Evolutionary conservation across 2,888 invertebrate genomes (phyloP), one percentile per base, ranked within the genome.

Genomic region (Hyposoter dolosus): DNA sequence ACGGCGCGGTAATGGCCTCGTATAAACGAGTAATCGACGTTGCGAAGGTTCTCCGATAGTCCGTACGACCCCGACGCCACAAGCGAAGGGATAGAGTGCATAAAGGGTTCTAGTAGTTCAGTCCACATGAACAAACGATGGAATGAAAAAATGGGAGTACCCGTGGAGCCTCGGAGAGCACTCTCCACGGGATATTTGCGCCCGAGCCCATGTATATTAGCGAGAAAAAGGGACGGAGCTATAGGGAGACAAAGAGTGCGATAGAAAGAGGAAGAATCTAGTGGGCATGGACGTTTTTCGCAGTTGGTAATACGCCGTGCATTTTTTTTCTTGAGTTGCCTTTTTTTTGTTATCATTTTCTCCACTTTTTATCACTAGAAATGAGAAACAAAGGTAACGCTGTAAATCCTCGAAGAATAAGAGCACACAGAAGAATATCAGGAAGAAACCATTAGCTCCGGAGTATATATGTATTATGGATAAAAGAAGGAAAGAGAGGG

Each of bases 11-110:
- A 88, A 87, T 84, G 83, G 84, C 88, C 87, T 86, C 88, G 86
- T 87, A 88, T 88, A 88, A 88, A 88, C 84, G 86, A 87, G 86
- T 88, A 88, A 88, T 88, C 87, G 88, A 79, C 86, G 84, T 81
- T 69, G 80, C 81, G 77, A 32, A 81, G 79, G 69, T 86, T 74
- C 69, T 47, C 74, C 76, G 69, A 79, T 84, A 82, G 81, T 81
- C 63, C 63, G 50, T 56, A 74, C 80, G 76, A 83, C 81, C 84
- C 76, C 80, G 80, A 40, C 82, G 66, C 68, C 17, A 45, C 40
- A 10, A 12, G 12, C 28, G 19, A 63, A 63, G 47, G 75, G 63
- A 47, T 63, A 65, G 19, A 80, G 63, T 28, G 50, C 66, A 80
- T 40, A 47, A 80, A 80, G 63, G 43, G 15, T 9, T 32, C 9